Evolutionary conservation across 2,888 invertebrate genomes (phyloP).

Genomic region (Dromius quadrimaculatus): DNA sequence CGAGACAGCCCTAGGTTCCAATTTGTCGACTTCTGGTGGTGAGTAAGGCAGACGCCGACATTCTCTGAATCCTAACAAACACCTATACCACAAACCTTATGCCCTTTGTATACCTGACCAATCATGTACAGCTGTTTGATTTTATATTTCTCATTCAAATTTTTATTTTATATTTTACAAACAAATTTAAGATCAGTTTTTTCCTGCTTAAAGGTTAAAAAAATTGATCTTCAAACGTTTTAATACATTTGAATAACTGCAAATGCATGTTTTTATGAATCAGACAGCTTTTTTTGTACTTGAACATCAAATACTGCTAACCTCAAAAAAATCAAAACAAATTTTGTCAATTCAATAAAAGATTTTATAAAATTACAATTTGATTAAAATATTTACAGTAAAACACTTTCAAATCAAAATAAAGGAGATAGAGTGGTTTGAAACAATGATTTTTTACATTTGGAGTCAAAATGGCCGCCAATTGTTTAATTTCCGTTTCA

Average conservation of each 20-base stretch:
- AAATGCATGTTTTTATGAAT: conserved; percentile 33
- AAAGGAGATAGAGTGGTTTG: too few species aligned
- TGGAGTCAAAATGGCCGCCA: too few species aligned
- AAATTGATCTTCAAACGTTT: conserved; percentile 26
- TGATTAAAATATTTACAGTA: too few species aligned
- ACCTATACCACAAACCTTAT: conserved; percentile 26
- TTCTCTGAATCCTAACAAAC: conserved; percentile 49
- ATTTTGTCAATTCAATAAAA: too few species aligned
- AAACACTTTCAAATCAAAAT: too few species aligned
- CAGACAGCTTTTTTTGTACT: conserved; percentile 20
- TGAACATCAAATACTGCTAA: conserved; percentile 13
- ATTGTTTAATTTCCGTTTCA: too few species aligned
- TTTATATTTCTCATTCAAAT: conserved; percentile 8
- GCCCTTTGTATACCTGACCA: conserved; percentile 28
- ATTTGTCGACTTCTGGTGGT: conserved; percentile 66
- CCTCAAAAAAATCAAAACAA: too few species aligned
- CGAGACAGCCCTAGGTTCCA: conserved; percentile 66
- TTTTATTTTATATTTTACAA: background rate
- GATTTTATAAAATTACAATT: too few species aligned
- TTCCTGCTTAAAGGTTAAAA: background rate
- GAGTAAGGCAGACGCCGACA: conserved; percentile 61
- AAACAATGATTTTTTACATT: too few species aligned
- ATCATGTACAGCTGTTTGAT: conserved; percentile 39
- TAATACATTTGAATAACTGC: conserved; percentile 6
- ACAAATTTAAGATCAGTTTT: conserved; percentile 19